These are phyloP conservation scores for Drosophila meridionalis DNA, from an alignment of 2,888 invertebrate species.

Conservation along the genomic window DNA sequence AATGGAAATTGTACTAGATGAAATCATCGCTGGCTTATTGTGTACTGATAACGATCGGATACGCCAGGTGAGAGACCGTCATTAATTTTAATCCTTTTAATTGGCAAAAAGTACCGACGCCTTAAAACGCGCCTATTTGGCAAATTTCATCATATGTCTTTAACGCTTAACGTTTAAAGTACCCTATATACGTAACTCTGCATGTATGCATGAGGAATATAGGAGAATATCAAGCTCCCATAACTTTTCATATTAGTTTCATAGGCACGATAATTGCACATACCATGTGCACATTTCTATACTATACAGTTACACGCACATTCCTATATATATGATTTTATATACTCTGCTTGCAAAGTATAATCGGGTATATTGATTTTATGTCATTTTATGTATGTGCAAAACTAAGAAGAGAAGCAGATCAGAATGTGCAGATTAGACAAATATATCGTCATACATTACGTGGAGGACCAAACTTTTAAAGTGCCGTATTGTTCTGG, in stretches of 20 bases:
- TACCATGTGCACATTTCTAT: conserved; percentile 46
- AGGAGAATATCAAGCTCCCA: not conserved
- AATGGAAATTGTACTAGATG: conserved; percentile 86
- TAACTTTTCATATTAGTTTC: not conserved
- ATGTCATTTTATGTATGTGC: not conserved
- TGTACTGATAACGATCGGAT: conserved; percentile 87
- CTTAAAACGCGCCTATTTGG: conserved; percentile 27
- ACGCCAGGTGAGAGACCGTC: conserved; percentile 86
- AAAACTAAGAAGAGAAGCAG: no score
- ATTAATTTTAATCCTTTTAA: not conserved
- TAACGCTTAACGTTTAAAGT: conserved; percentile 11
- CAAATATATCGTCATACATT: not conserved
- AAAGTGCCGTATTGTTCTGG: no score
- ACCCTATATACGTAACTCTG: not conserved
- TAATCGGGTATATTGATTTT: not conserved
- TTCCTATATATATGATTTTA: conserved; percentile 10
- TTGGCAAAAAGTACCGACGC: conserved; percentile 19
- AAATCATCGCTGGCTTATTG: conserved; percentile 87
- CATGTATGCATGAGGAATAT: not conserved
- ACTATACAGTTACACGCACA: conserved; percentile 6
- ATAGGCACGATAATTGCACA: not conserved
- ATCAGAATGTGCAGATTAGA: not conserved
- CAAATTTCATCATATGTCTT: conserved; percentile 7
- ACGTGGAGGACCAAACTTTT: no score
- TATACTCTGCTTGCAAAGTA: not conserved